A percentile compares a stretch with the other conserved stretches of the same genome.
phyloP scores from a whole-genome alignment of 2,113 vertebrate species.

The Python bivittatus region DNA sequence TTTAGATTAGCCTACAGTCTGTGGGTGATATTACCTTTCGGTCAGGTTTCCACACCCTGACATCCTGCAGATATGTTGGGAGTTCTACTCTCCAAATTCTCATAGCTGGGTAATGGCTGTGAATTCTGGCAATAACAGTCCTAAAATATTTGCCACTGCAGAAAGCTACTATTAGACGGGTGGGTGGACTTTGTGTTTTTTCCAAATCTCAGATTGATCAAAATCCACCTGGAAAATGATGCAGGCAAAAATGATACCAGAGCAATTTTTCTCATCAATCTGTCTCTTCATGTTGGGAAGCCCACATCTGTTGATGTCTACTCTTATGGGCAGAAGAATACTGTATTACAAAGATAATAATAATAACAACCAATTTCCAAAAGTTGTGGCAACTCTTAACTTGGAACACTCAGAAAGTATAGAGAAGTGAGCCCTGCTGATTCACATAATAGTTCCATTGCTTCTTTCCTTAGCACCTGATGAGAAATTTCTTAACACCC shows the following conservation, averaged over 20 bases:
- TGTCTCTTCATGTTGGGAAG: neutral
- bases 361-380: no score
- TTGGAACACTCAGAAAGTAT: neutral
- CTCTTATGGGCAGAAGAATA: no score
- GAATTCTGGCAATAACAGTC: no score
- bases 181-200: neutral
- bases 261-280: neutral
- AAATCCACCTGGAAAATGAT: neutral
- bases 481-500: neutral
- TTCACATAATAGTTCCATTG: neutral
- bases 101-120: no score
- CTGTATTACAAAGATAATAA: neutral
- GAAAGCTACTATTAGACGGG: no score
- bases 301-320: neutral
- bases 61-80: no score
- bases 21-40: no score
- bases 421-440: no score
- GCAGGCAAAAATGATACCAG: neutral
- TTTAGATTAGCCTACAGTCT: neutral
- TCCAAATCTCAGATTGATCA: neutral
- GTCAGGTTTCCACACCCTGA: no score
- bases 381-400: neutral
- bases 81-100: no score
- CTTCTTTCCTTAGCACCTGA: neutral
- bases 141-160: no score